Percentiles rank a stretch among this genome's conserved stretches.
These are phyloP conservation scores for Coregonus suidteri DNA, from an alignment of 2,797 vertebrate genomes.

Conservation along the genomic window DNA sequence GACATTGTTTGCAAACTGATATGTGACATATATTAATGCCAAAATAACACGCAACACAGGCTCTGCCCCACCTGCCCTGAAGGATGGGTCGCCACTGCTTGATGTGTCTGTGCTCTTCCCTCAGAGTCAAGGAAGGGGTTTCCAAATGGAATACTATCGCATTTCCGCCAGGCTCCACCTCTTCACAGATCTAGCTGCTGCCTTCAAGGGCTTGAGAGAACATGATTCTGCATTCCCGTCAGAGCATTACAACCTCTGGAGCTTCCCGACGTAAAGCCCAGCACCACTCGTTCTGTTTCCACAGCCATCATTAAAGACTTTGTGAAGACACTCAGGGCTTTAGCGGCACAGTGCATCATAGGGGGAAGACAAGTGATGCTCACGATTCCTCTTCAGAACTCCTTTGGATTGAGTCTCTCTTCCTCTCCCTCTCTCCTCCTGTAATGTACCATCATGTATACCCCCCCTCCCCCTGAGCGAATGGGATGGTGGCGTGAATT, in stretches of 20 bases:
- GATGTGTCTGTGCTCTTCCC: conserved; percentile 35
- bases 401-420: conserved; percentile 30
- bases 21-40: no score
- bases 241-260: conserved; percentile 67
- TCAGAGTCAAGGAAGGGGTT: conserved; percentile 47
- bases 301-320: conserved; percentile 62
- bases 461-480: conserved; percentile 42
- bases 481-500: conserved; percentile 47
- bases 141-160: conserved; percentile 63
- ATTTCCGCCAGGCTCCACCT: conserved; percentile 68
- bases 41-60: no score
- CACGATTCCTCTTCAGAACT: conserved; percentile 28
- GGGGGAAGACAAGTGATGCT: conserved; percentile 45
- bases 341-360: conserved; percentile 30
- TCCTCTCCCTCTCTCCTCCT: conserved; percentile 1
- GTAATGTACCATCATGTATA: no score
- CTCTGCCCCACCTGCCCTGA: no score
- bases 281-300: conserved; percentile 30
- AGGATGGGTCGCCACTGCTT: no score
- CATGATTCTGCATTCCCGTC: conserved; percentile 73
- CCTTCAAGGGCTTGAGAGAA: conserved; percentile 68
- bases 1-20: no score
- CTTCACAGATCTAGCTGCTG: conserved; percentile 60
- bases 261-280: conserved; percentile 40
- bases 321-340: conserved; percentile 48